Conservation (phyloP, 1,140 invertebrate species). For the Drosophila aff. region DNA sequence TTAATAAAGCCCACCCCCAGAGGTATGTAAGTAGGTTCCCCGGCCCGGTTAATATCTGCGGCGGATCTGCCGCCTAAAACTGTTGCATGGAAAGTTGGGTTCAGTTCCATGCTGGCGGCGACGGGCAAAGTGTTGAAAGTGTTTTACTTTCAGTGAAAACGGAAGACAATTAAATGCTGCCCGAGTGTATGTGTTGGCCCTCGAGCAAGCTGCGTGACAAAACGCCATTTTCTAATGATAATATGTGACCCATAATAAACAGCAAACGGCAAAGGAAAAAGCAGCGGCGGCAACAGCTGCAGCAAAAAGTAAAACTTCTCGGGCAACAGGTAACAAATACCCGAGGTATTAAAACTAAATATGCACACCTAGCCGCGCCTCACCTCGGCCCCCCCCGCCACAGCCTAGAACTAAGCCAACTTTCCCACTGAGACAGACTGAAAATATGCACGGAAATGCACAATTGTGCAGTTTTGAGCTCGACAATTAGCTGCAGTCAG, state of each 20-base stretch:
- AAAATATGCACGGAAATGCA: slow-evolving; percentile 85
- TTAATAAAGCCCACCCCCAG: slow-evolving; percentile 71
- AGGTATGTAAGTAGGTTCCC: neutral
- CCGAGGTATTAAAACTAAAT: slow-evolving; percentile 82
- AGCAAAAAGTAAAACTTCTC: slow-evolving; percentile 75
- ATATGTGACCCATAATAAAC: slow-evolving; percentile 78
- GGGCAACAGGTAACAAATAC: slow-evolving; percentile 82
- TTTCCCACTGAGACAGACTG: slow-evolving; percentile 40
- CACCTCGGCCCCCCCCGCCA: neutral
- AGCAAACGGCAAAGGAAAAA: slow-evolving; percentile 44
- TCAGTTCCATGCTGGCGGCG: slow-evolving; percentile 28
- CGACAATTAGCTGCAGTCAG: slow-evolving; percentile 81
- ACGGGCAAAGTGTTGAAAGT: slow-evolving; percentile 46
- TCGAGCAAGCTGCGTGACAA: slow-evolving; percentile 75
- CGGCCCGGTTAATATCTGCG: slow-evolving; percentile 7
- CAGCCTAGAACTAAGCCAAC: slow-evolving; percentile 6
- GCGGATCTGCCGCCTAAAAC: slow-evolving; percentile 38
- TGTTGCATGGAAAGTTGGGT: slow-evolving; percentile 49
- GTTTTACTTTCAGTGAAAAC: slow-evolving; percentile 57
- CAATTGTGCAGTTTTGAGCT: slow-evolving; percentile 82
- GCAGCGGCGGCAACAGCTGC: slow-evolving; percentile 62
- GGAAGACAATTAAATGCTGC: slow-evolving; percentile 52
- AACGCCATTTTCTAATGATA: slow-evolving; percentile 84
- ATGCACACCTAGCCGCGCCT: slow-evolving; percentile 60
- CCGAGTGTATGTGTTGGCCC: slow-evolving; percentile 20